Evolutionary conservation across 2,113 vertebrate genomes (phyloP), one percentile per base, ranked within the genome.

Genomic region (Dinomys branickii): DNA sequence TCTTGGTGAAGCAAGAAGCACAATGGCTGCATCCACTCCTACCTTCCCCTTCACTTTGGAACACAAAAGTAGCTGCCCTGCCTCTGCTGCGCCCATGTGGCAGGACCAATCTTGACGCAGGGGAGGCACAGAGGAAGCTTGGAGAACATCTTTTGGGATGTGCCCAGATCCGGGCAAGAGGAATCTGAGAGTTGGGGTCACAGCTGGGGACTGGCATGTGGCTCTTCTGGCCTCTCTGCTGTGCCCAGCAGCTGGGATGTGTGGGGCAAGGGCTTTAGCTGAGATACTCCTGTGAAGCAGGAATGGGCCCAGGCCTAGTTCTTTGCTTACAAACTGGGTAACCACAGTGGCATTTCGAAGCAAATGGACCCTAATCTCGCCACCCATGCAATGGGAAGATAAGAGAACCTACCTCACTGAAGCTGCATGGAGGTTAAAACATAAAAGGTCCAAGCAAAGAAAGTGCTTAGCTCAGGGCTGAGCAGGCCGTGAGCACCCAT

Each of bases 41-140:
- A 11, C 54, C 24, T 1, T 0, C 54, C n/a, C 73, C 80, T 90
- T 83, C 38, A 28, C n/a, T 20, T 65, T 59, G 71, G 58, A 80
- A n/a, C 69, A 28, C 81, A 54, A 38, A 56, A 17, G 38, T 13
- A 41, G 86, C 78, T 19, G 26, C 82, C 58, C 33, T 67, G 35
- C 20, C 61, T 61, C 58, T 28, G 0, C 0, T 58, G 28, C 4
- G 28, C 80, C 38, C 77, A 4, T 26, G 61, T 0, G 0, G 8
- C 59, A 58, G 86, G 35, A 35, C 47, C 9, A 22, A 20, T 24
- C 58, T 59, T 59, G 17, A 2, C 8, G 41, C 19, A 26, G 6
- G 9, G 14, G 22, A 54, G 26, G 77, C 4, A 52, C 54, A 35
- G 59, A 26, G 50, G 61, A 54, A 80, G 24, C 58, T 94, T 54